These are phyloP conservation scores for Sebastes vulpes DNA, from an alignment of 2,797 vertebrate genomes.

Conservation along the genomic window DNA sequence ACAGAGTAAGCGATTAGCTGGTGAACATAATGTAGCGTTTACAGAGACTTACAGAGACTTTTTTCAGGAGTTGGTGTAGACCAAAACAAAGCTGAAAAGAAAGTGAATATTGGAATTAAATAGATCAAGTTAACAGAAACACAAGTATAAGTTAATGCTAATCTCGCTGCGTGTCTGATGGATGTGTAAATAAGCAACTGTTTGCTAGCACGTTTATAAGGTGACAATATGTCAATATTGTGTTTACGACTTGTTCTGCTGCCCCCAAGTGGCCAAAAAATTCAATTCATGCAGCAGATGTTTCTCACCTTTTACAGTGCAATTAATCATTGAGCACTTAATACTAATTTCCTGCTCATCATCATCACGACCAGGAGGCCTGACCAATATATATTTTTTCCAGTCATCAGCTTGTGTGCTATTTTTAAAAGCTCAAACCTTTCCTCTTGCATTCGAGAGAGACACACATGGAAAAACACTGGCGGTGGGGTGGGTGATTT, in stretches of 20 bases:
- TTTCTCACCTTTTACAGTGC: background rate
- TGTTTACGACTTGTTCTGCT: background rate
- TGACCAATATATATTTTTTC: background rate
- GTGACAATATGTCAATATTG: background rate
- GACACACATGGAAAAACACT: background rate
- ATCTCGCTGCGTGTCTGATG: background rate
- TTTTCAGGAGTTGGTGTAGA: background rate
- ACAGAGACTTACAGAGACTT: background rate
- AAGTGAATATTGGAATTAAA: background rate
- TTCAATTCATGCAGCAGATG: background rate
- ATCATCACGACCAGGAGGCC: background rate
- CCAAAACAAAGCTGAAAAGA: background rate
- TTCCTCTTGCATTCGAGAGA: background rate
- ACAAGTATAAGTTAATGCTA: background rate
- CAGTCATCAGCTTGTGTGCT: background rate
- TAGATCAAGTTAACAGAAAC: too few species aligned
- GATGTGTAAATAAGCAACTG: background rate
- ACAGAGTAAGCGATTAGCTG: background rate
- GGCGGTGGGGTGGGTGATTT: background rate
- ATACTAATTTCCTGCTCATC: background rate
- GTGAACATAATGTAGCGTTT: background rate
- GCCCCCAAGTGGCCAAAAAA: background rate
- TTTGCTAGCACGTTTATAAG: background rate
- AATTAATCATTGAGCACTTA: background rate
- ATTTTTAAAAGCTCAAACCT: constrained; percentile 6